Evolutionary conservation across 2,113 vertebrate species (phyloP), one percentile per base, ranked within the genome.

Genomic region (Cephalopholis sonnerati): DNA sequence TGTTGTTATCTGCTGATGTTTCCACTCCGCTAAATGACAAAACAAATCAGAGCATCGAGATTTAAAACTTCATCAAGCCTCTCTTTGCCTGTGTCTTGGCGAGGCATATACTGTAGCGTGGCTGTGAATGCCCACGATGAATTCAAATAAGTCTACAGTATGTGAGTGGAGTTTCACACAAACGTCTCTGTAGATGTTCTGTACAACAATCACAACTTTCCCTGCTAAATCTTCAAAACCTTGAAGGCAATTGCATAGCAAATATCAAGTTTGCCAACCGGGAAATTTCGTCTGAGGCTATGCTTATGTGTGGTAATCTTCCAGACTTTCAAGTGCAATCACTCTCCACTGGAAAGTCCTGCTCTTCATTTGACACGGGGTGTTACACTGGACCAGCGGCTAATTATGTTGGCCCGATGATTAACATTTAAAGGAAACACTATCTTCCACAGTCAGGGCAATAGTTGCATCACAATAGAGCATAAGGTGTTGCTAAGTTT

Each of bases 301-400:
- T 83, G 76, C 89, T 91, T 92, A 89, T 93, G 90, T 88, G 91
- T 90, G 91, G 80, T 92, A 92, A 93, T 94, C 91, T 93, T 57
- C 65, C 61, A 79, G 78, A 93, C 89, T 92, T 93, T 93, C 91
- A 91, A 94, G 91, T 91, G 89, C 84, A 92, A 90, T 91, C 86
- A 80, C 84, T 88, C 73, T 89, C 84, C 65, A 66, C 63, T 79
- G 72, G 70, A 92, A 92, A 85, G 91, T 91, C 85, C 83, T 84
- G 75, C 88, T 90, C 86, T 91, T 90, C 84, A 90, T 92, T 89
- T 91, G 85, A 91, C 82, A 91, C 39, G 70, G 86, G 54, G 69
- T 79, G 90, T 89, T 91, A 85, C 82, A 64, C 87, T 72, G 89
- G 86, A 89, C 86, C 90, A 81, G 79, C 66, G 76, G 84, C 91